phyloP scores from a whole-genome alignment of 2,113 vertebrate species.

The Sturnus vulgaris region DNA sequence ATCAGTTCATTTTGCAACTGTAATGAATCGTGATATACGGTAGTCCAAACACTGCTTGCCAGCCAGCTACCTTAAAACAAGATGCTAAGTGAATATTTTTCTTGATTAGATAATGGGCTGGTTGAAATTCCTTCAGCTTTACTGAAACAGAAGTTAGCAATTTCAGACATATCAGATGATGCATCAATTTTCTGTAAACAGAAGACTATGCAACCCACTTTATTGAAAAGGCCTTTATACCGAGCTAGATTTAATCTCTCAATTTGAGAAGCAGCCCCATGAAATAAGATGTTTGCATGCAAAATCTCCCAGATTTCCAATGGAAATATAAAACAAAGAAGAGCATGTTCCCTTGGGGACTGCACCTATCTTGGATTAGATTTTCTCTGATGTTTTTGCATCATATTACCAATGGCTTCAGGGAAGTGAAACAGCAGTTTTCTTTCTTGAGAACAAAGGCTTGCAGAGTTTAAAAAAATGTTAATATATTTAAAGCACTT shows the following conservation, averaged over 20 bases:
- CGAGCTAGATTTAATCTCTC: conserved; percentile 81
- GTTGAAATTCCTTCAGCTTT: conserved; percentile 76
- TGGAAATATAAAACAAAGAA: conserved; percentile 82
- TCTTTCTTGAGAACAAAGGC: conserved; percentile 78
- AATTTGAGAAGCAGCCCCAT: conserved; percentile 81
- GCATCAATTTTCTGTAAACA: conserved; percentile 81
- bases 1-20: conserved; percentile 60
- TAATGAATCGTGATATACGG: conserved; percentile 63
- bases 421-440: conserved; percentile 77
- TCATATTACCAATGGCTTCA: conserved; percentile 80
- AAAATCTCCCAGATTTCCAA: conserved; percentile 80
- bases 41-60: conserved; percentile 60
- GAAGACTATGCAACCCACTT: conserved; percentile 74
- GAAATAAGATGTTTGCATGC: conserved; percentile 84
- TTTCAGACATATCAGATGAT: conserved; percentile 77
- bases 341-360: conserved; percentile 72
- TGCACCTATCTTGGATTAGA: conserved; percentile 78
- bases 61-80: conserved; percentile 71
- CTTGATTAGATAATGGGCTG: conserved; percentile 76
- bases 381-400: conserved; percentile 82
- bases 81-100: conserved; percentile 71
- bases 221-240: conserved; percentile 78
- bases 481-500: conserved; percentile 71
- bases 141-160: conserved; percentile 75
- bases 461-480: conserved; percentile 58